Evolutionary conservation across 2,113 vertebrate species (phyloP).

Genomic region (Brachyhypopomus gauderio): DNA sequence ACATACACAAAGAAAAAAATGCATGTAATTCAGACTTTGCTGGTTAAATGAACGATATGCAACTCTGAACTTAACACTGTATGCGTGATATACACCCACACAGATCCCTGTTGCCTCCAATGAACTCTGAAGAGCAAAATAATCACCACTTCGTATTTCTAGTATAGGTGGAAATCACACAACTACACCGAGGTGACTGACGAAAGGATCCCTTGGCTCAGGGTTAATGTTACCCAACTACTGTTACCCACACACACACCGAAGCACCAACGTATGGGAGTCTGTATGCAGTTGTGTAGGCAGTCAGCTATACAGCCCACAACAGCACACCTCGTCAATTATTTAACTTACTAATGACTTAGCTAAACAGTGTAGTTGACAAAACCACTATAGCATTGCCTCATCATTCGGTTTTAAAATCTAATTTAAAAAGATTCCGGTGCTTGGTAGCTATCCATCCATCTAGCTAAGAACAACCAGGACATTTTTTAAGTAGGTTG

Average conservation of each 20-base stretch:
- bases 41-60: no score
- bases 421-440: no score
- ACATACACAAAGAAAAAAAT: no score
- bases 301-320: no score
- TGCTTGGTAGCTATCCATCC: not conserved
- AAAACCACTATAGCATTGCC: not conserved
- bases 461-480: not conserved
- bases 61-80: no score
- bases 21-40: no score
- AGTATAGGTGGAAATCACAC: slow-evolving; percentile 2
- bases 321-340: not conserved
- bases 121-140: not conserved
- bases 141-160: not conserved
- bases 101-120: not conserved
- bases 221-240: no score
- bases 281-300: not conserved
- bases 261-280: not conserved
- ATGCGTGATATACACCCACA: not conserved
- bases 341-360: not conserved
- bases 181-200: slow-evolving; percentile 1
- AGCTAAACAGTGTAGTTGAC: not conserved
- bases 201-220: not conserved
- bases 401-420: no score
- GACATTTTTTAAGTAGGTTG: not conserved
- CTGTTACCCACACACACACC: not conserved